Percentiles rank a stretch among this genome's conserved stretches.
Conservation (phyloP, 2,888 invertebrate genomes). For the Aphodius sticticus region DNA sequence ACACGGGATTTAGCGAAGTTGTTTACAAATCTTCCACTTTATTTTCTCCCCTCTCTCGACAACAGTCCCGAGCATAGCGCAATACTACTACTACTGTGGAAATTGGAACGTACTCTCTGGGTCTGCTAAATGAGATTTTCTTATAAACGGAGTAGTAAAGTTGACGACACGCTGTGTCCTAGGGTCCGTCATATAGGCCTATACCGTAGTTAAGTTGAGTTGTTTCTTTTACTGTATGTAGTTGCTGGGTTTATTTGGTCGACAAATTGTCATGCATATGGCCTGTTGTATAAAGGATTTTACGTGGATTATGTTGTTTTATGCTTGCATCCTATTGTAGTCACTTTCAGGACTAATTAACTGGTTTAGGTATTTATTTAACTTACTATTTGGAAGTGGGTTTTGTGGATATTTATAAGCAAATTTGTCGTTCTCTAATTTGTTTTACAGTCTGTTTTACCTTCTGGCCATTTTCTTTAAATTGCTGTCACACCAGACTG, state of each 20-base stretch:
- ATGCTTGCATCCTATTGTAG: too few species aligned
- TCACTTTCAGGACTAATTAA: too few species aligned
- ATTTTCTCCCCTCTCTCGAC: constrained; percentile 12
- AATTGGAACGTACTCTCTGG: neutral
- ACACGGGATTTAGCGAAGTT: constrained; percentile 17
- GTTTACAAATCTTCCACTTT: constrained; percentile 26
- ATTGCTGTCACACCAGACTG: too few species aligned
- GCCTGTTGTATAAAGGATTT: too few species aligned
- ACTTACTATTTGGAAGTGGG: too few species aligned
- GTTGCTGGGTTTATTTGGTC: neutral
- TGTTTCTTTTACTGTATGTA: neutral
- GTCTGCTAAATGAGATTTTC: neutral
- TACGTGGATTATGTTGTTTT: too few species aligned
- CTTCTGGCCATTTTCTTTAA: too few species aligned
- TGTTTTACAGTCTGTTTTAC: too few species aligned
- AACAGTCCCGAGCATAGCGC: neutral
- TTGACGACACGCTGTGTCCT: neutral
- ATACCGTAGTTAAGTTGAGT: neutral
- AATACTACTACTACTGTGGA: neutral
- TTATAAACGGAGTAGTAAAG: neutral
- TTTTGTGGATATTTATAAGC: too few species aligned
- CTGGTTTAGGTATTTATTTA: too few species aligned
- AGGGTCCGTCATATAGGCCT: neutral
- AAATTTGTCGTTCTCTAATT: too few species aligned
- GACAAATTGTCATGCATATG: too few species aligned